A percentile compares a stretch with the other conserved stretches of the same genome.
Evolutionary conservation across 2,797 vertebrate species (phyloP).

Genomic region (Mormyrops boulengeri): DNA sequence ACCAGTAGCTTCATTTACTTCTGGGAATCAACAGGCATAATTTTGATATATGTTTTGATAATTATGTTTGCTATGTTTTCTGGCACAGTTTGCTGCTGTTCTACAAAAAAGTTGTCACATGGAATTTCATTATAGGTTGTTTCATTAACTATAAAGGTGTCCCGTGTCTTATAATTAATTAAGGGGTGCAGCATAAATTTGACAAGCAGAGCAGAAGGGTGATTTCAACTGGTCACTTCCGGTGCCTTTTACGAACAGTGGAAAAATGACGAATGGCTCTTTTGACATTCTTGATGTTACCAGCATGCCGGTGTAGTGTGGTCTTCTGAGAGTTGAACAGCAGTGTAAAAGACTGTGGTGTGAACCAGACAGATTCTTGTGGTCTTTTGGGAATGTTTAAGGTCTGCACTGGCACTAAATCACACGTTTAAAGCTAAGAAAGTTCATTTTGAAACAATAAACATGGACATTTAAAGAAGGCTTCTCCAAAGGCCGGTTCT

Average conservation of each 20-base stretch:
- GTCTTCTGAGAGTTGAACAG: neutral
- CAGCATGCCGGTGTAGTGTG: neutral
- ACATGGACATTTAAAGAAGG: neutral
- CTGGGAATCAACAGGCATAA: neutral
- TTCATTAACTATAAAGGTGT: neutral
- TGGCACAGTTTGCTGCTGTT: neutral
- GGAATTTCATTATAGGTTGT: neutral
- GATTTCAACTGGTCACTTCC: neutral
- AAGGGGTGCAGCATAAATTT: neutral
- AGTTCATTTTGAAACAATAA: neutral
- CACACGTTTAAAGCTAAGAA: neutral
- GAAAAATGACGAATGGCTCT: neutral
- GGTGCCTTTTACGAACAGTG: neutral
- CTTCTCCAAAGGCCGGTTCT: neutral
- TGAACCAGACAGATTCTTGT: conserved; percentile 3
- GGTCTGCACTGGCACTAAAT: neutral
- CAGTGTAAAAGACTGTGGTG: neutral
- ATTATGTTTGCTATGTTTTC: neutral
- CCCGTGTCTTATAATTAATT: neutral
- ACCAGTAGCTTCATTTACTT: neutral
- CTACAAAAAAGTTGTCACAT: neutral
- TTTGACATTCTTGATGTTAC: neutral
- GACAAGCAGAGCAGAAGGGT: neutral
- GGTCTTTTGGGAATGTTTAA: neutral
- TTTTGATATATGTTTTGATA: neutral